These are phyloP conservation scores for Bradypodion pumilum DNA, from an alignment of 2,797 vertebrate genomes.

Conservation along the genomic window DNA sequence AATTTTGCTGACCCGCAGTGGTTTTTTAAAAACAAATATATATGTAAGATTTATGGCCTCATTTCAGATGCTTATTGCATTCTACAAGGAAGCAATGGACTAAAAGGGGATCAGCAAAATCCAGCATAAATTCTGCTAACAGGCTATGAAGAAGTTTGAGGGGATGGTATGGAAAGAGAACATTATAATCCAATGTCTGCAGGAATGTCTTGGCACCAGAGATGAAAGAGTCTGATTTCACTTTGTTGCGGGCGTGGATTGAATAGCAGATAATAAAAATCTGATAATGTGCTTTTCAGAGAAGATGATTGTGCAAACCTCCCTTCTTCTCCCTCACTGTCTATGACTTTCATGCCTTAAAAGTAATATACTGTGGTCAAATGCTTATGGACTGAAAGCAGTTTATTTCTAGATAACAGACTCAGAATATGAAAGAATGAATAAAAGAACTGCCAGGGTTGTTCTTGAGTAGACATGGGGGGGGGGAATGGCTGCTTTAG, in stretches of 20 bases:
- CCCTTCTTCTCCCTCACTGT: not conserved
- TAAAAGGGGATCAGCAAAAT: conserved; percentile 40
- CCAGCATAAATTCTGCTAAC: conserved; percentile 2
- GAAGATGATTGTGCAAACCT: conserved; percentile 24
- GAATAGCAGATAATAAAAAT: conserved; percentile 20
- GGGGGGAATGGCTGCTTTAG: not conserved
- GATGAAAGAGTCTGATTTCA: conserved; percentile 37
- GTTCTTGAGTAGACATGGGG: not conserved
- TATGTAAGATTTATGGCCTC: conserved; percentile 42
- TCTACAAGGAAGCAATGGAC: conserved; percentile 28
- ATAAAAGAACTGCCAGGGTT: not conserved
- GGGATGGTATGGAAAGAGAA: not conserved
- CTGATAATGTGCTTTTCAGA: conserved; percentile 39
- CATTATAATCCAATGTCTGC: conserved; percentile 26
- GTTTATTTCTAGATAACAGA: conserved; percentile 6
- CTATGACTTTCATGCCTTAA: not conserved
- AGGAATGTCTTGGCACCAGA: conserved; percentile 11
- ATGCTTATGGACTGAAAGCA: not conserved
- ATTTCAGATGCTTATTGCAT: conserved; percentile 48
- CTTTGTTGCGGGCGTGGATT: conserved; percentile 7
- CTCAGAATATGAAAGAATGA: not conserved
- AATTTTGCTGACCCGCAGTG: conserved; percentile 50
- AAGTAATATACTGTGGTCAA: conserved; percentile 3
- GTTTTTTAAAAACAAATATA: not conserved
- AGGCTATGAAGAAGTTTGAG: not conserved